Evolutionary conservation across 2,888 invertebrate species (phyloP), one percentile per base, ranked within the genome.

Genomic region (Ashinkailepas kermadecensis): DNA sequence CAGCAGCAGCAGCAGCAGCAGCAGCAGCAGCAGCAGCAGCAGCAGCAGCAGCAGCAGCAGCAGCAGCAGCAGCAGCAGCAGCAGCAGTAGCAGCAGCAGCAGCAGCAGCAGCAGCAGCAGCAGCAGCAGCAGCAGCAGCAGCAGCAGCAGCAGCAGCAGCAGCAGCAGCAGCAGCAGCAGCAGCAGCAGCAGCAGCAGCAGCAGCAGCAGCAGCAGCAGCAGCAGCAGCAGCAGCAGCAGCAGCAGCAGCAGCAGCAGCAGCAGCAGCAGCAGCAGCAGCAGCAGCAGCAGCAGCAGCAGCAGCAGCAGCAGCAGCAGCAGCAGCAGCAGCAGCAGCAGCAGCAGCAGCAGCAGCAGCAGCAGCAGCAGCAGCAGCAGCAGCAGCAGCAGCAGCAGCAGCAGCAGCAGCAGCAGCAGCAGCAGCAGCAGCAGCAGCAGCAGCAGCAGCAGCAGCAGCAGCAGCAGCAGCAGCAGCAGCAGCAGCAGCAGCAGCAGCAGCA

Each of bases 401-500:
- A 25, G 78, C 39, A 25, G 78, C 39, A 18, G 78, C 39, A 18
- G 78, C 39, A 18, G 78, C 39, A 25, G 78, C 39, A 25, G 78
- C 39, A 25, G 78, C 39, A 18, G 15, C 39, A 18, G 78, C 39
- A 78, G 78, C 39, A 78, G 78, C 39, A 78, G 78, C 39, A n/a
- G 78, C 39, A 78, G 78, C 39, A n/a, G 78, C 23, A 15, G 78
- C 39, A 78, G 78, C 39, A 78, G 78, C 39, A 78, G 78, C 39
- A 78, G 78, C 39, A 78, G 78, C 39, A 78, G 78, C 39, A 78
- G 78, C 39, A 78, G 78, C 39, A 78, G 78, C 39, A 78, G 78
- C 39, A 78, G 78, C 39, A 15, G 78, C 39, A 15, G 78, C 39
- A 15, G 78, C 39, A 15, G 78, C 39, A 15, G 78, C 39, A 15